A percentile compares a stretch with the other conserved stretches of the same genome.
Conservation (phyloP, 2,888 invertebrate genomes). For the Mythimna ferrago region DNA sequence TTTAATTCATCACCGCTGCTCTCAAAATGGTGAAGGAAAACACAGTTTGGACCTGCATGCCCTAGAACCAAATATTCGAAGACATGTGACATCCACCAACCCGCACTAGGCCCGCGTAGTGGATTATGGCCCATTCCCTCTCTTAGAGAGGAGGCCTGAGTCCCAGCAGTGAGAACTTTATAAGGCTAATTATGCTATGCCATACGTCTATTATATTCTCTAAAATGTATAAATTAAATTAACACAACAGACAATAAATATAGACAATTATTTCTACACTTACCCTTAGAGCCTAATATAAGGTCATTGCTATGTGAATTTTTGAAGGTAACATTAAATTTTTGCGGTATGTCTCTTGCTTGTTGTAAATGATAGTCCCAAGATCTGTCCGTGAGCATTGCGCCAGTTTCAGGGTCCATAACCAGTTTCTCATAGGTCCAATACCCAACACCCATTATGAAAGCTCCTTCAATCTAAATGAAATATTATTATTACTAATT, state of each 20-base stretch:
- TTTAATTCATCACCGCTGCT: too few species aligned
- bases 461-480: slow-evolving; percentile 92
- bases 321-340: slow-evolving; percentile 91
- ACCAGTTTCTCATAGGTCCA: slow-evolving; percentile 92
- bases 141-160: too few species aligned
- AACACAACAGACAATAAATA: not conserved
- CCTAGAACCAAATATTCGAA: too few species aligned
- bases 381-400: slow-evolving; percentile 92
- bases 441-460: slow-evolving; percentile 92
- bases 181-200: too few species aligned
- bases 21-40: too few species aligned
- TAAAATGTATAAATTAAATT: not conserved
- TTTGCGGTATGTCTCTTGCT: slow-evolving; percentile 92
- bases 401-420: slow-evolving; percentile 90
- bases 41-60: too few species aligned
- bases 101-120: too few species aligned
- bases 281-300: slow-evolving; percentile 74
- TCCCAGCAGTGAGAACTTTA: too few species aligned
- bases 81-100: too few species aligned
- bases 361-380: slow-evolving; percentile 93
- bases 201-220: too few species aligned
- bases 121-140: too few species aligned
- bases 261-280: not conserved
- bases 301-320: slow-evolving; percentile 62
- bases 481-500: not conserved